Conservation (phyloP, 2,888 invertebrate genomes). For the Lobophora halterata region DNA sequence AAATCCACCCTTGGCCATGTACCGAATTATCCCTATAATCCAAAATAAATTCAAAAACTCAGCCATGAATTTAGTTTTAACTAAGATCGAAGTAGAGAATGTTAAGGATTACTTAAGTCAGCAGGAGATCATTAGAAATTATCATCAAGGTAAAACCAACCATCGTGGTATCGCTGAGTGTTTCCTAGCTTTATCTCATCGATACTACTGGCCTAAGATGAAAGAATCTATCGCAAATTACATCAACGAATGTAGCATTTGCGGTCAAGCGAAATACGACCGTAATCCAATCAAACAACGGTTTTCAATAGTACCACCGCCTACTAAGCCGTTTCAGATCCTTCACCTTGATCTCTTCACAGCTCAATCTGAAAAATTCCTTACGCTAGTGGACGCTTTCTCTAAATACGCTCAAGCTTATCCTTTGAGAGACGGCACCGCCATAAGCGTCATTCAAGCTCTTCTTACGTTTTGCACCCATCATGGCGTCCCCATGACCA, state of each 20-base stretch:
- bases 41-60: constrained; percentile 31
- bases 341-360: constrained; percentile 30
- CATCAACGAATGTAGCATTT: constrained; percentile 24
- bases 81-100: constrained; percentile 29
- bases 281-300: constrained; percentile 21
- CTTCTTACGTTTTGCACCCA: constrained; percentile 24
- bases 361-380: constrained; percentile 25
- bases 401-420: constrained; percentile 30
- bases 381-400: constrained; percentile 27
- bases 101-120: constrained; percentile 30
- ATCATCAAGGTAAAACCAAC: constrained; percentile 37
- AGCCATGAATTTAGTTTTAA: constrained; percentile 28
- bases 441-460: constrained; percentile 24
- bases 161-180: constrained; percentile 33
- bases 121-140: constrained; percentile 32
- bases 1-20: constrained; percentile 24
- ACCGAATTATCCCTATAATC: constrained; percentile 27
- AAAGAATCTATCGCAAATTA: constrained; percentile 30
- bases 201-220: constrained; percentile 36
- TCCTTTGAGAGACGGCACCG: constrained; percentile 22
- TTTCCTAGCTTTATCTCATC: constrained; percentile 25
- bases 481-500: constrained; percentile 19
- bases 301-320: constrained; percentile 24
- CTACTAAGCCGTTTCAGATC: constrained; percentile 29
- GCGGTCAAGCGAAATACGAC: constrained; percentile 33